phyloP scores from a whole-genome alignment of 2,888 invertebrate genomes.

The Girardia tigrina region DNA sequence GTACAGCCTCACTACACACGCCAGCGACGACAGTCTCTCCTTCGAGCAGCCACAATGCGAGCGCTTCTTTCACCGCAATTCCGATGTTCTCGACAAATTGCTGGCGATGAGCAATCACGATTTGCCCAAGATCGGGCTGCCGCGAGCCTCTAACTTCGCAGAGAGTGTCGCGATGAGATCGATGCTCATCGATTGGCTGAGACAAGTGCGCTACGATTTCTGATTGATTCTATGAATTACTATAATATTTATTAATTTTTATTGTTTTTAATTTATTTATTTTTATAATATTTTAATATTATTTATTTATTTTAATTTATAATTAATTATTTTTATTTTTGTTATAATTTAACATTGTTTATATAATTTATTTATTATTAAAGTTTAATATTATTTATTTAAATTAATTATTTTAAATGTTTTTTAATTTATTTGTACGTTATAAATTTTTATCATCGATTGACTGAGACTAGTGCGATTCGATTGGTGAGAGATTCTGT shows the following conservation, averaged over 20 bases:
- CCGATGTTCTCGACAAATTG: background rate
- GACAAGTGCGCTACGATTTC: background rate
- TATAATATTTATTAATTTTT: too few relatives aligned
- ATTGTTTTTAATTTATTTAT: too few relatives aligned
- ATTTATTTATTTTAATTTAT: background rate
- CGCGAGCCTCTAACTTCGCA: background rate
- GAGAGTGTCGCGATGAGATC: background rate
- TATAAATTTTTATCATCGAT: too few relatives aligned
- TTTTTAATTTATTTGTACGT: too few relatives aligned
- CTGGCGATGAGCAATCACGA: background rate
- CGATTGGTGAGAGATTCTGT: too few relatives aligned
- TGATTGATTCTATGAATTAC: too few relatives aligned
- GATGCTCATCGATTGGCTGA: background rate
- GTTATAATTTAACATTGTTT: too few relatives aligned
- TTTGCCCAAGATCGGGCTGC: background rate
- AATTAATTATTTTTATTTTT: too few relatives aligned
- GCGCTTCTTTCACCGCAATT: background rate
- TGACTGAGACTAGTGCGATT: too few relatives aligned
- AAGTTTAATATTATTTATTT: too few relatives aligned
- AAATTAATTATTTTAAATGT: too few relatives aligned
- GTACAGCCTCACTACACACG: background rate
- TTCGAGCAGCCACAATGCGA: background rate
- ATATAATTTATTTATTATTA: too few relatives aligned
- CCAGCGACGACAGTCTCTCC: background rate
- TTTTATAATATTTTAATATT: background rate